Evolutionary conservation across 2,888 invertebrate genomes (phyloP).

Genomic region (Leptinotarsa tumamoca): DNA sequence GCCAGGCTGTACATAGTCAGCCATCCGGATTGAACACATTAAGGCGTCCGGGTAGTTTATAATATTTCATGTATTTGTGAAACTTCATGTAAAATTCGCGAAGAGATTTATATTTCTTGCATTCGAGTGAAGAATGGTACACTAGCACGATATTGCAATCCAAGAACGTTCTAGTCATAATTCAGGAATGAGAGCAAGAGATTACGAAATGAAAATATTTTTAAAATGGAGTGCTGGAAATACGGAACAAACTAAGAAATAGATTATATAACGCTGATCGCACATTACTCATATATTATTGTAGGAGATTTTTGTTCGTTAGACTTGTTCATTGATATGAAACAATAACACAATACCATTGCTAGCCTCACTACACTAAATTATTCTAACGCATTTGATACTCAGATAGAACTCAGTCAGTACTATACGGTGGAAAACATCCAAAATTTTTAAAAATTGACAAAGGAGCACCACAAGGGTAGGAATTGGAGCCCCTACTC

Average conservation of each 20-base stretch:
- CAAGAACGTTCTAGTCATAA: conserved; percentile 16
- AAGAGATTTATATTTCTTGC: conserved; percentile 31
- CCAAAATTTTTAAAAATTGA: too few relatives aligned
- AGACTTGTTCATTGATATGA: too few relatives aligned
- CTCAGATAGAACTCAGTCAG: too few relatives aligned
- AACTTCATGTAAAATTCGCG: conserved; percentile 35
- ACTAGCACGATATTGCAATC: conserved; percentile 15
- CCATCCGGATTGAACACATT: conserved; percentile 41
- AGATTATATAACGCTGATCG: neutral
- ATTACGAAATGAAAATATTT: neutral
- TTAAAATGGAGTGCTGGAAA: neutral
- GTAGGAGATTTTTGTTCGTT: too few relatives aligned
- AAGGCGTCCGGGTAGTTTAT: conserved; percentile 40
- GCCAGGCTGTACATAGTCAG: conserved; percentile 53
- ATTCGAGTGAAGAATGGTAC: conserved; percentile 29
- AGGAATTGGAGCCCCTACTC: too few relatives aligned
- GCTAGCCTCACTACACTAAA: too few relatives aligned
- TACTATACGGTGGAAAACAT: too few relatives aligned
- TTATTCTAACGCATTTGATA: too few relatives aligned
- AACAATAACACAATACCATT: too few relatives aligned
- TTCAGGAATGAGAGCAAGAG: conserved; percentile 9
- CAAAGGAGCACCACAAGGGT: too few relatives aligned
- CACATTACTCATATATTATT: too few relatives aligned
- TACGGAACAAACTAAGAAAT: neutral
- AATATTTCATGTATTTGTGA: conserved; percentile 41